These are phyloP conservation scores for Clepsis dumicolana DNA, from an alignment of 2,888 invertebrate genomes.

Conservation along the genomic window DNA sequence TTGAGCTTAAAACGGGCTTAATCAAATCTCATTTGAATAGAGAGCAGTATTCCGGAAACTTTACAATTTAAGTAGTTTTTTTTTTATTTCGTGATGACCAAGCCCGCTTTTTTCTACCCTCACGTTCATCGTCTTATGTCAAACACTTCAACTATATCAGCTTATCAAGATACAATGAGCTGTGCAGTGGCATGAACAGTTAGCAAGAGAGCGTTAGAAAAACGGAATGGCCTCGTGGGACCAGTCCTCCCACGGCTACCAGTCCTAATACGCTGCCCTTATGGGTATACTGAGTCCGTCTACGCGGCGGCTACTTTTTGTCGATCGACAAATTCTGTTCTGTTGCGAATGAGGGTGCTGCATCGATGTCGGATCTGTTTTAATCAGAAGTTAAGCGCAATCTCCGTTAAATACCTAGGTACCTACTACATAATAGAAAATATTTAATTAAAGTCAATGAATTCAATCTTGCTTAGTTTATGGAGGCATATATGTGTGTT, in stretches of 20 bases:
- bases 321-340: conserved; percentile 53
- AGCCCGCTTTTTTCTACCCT: background rate
- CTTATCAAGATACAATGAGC: conserved; percentile 27
- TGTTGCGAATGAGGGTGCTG: conserved; percentile 2
- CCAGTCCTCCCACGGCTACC: conserved; percentile 79
- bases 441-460: no score
- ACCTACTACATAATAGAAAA: no score
- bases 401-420: no score
- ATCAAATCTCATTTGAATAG: background rate
- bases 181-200: conserved; percentile 68
- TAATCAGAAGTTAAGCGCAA: background rate
- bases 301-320: conserved; percentile 55
- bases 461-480: no score
- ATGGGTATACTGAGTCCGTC: conserved; percentile 50
- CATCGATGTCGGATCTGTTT: background rate
- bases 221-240: conserved; percentile 66
- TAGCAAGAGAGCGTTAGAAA: conserved; percentile 77
- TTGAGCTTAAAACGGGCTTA: background rate
- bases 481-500: no score
- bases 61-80: background rate
- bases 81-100: no score
- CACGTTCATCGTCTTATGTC: background rate
- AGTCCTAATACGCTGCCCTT: conserved; percentile 57
- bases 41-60: background rate
- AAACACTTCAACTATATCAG: conserved; percentile 8